Conservation (phyloP, 2,888 invertebrate species). For the Xiphydria camelus region DNA sequence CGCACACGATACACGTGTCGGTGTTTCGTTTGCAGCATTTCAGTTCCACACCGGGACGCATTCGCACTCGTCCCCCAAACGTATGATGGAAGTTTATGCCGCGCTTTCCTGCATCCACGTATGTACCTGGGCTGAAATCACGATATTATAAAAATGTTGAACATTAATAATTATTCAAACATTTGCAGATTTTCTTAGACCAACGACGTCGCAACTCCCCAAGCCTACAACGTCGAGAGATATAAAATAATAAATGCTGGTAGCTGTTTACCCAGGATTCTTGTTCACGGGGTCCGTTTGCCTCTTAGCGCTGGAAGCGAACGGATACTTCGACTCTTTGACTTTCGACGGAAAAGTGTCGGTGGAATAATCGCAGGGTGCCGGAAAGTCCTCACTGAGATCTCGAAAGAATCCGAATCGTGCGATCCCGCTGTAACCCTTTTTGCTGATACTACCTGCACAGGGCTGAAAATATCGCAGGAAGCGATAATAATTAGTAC, state of each 20-base stretch:
- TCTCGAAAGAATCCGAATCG: slow-evolving; percentile 24
- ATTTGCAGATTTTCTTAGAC: too few relatives aligned
- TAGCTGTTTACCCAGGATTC: slow-evolving; percentile 47
- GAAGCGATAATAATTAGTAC: neutral
- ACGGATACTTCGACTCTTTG: slow-evolving; percentile 33
- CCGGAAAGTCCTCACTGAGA: slow-evolving; percentile 34
- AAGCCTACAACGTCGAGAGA: too few relatives aligned
- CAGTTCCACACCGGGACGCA: slow-evolving; percentile 56
- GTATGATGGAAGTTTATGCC: slow-evolving; percentile 52
- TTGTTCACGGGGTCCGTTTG: slow-evolving; percentile 23
- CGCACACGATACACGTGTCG: slow-evolving; percentile 57
- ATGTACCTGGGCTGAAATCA: slow-evolving; percentile 41
- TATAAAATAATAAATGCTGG: too few relatives aligned
- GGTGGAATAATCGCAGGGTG: slow-evolving; percentile 35
- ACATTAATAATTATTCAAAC: neutral
- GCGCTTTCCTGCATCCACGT: slow-evolving; percentile 27
- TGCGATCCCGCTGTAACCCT: slow-evolving; percentile 45
- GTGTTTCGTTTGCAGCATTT: slow-evolving; percentile 54
- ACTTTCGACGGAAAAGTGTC: slow-evolving; percentile 23
- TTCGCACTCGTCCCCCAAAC: slow-evolving; percentile 56
- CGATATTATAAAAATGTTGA: slow-evolving; percentile 3
- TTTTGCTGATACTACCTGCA: slow-evolving; percentile 39
- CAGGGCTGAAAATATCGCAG: slow-evolving; percentile 34
- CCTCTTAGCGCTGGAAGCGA: slow-evolving; percentile 31
- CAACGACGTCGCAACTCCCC: too few relatives aligned